Conservation (phyloP, 2,113 vertebrate species). For the Acinonyx jubatus region DNA sequence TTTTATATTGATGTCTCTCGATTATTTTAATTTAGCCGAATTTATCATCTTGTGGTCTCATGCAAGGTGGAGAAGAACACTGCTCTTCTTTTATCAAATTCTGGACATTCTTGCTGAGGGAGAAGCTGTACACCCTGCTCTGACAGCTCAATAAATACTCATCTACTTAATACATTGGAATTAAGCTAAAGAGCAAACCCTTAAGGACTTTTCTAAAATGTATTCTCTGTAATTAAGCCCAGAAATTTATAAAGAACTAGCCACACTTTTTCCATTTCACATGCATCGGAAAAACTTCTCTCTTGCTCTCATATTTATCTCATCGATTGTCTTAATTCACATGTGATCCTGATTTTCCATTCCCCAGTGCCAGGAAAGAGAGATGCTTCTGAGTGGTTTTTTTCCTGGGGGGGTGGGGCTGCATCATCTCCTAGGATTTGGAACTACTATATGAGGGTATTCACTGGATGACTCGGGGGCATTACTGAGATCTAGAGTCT, state of each 20-base stretch:
- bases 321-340: not conserved
- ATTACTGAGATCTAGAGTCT: not conserved
- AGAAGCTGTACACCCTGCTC: not conserved
- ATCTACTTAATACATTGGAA: not conserved
- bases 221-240: not conserved
- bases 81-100: not conserved
- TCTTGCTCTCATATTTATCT: not conserved
- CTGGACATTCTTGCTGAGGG: not conserved
- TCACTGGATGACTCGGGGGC: not conserved
- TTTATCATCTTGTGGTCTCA: constrained; percentile 9
- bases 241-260: not conserved
- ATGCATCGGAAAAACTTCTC: not conserved
- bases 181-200: not conserved
- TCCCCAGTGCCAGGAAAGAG: not conserved
- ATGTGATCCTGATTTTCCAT: not conserved
- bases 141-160: not conserved
- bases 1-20: not conserved
- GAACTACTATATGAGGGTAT: not conserved
- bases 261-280: not conserved
- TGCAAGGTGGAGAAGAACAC: not conserved
- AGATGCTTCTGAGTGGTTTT: not conserved
- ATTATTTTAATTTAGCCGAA: constrained; percentile 3
- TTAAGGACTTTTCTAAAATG: constrained; percentile 28
- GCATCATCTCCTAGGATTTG: not conserved
- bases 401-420: not conserved